Conservation (phyloP, 2,888 invertebrate species). For the Caenorhabditis wallacei region DNA sequence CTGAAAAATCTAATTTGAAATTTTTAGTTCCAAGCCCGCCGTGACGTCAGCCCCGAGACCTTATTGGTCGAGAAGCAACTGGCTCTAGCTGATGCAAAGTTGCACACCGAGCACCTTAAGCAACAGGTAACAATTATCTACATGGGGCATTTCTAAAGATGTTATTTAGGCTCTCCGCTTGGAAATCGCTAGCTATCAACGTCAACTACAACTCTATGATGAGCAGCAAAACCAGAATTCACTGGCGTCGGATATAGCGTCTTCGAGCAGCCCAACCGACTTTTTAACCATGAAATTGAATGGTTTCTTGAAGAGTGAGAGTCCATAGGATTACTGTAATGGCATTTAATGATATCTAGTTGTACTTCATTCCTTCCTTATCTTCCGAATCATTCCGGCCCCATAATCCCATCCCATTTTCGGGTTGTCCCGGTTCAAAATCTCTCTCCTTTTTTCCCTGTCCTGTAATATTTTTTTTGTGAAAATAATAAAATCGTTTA, state of each 20-base stretch:
- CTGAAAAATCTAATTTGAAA: neutral
- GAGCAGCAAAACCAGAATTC: constrained; percentile 31
- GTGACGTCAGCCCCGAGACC: constrained; percentile 44
- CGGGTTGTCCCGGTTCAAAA: constrained; percentile 37
- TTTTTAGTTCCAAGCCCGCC: neutral
- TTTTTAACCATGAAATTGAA: constrained; percentile 43
- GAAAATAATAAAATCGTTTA: neutral
- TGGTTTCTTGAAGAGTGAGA: constrained; percentile 50
- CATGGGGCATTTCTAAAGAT: neutral
- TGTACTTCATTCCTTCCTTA: neutral
- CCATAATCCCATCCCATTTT: constrained; percentile 35
- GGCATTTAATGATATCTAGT: constrained; percentile 23
- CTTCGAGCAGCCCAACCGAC: constrained; percentile 48
- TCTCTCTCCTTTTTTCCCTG: constrained; percentile 8
- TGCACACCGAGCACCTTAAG: constrained; percentile 49
- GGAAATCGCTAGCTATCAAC: constrained; percentile 61
- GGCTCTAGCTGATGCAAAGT: constrained; percentile 52
- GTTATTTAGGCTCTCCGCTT: constrained; percentile 44
- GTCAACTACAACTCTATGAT: constrained; percentile 48
- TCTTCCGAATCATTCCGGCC: constrained; percentile 41
- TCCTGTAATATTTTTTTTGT: constrained; percentile 1
- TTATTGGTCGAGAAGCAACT: constrained; percentile 54
- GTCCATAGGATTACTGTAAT: neutral
- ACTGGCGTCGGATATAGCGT: constrained; percentile 22
- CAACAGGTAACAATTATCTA: constrained; percentile 57